Percentiles rank a stretch among this genome's conserved stretches.
These are phyloP conservation scores for Eumacrocentrus americanus DNA, from an alignment of 2,888 invertebrate genomes.

Conservation along the genomic window DNA sequence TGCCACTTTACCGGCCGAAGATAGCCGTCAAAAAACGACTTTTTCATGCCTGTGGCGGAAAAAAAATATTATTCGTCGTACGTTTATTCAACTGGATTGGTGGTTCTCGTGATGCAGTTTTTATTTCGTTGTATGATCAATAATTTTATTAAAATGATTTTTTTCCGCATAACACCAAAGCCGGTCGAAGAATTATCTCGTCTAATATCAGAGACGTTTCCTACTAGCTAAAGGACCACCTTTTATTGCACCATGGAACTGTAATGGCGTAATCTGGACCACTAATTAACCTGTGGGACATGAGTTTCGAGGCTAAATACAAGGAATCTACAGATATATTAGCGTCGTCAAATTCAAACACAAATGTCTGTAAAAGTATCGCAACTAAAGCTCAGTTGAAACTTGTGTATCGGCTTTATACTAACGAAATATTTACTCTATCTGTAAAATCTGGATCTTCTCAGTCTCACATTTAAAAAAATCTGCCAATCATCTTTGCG, in stretches of 20 bases:
- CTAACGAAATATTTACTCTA: not conserved
- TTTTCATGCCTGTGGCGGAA: no score
- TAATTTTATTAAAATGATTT: no score
- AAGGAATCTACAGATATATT: constrained; percentile 16
- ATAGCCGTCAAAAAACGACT: no score
- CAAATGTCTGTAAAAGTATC: constrained; percentile 18
- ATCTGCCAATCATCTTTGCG: no score
- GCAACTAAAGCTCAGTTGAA: constrained; percentile 17
- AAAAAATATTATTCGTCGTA: no score
- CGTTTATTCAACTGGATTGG: no score
- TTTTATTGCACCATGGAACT: constrained; percentile 14
- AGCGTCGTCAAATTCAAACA: constrained; percentile 2
- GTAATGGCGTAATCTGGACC: constrained; percentile 21
- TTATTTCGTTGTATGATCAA: no score
- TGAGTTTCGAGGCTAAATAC: constrained; percentile 12
- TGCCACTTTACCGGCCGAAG: no score
- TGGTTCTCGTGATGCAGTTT: no score
- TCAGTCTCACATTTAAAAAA: no score
- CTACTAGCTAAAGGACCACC: constrained; percentile 21
- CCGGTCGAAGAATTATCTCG: constrained; percentile 11
- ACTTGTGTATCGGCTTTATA: constrained; percentile 8
- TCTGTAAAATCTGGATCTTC: not conserved
- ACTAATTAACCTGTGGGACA: constrained; percentile 14
- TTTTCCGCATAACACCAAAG: constrained; percentile 25
- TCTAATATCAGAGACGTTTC: constrained; percentile 17